These are phyloP conservation scores for Eupithecia centaureata DNA, from an alignment of 2,888 invertebrate species.

Conservation along the genomic window DNA sequence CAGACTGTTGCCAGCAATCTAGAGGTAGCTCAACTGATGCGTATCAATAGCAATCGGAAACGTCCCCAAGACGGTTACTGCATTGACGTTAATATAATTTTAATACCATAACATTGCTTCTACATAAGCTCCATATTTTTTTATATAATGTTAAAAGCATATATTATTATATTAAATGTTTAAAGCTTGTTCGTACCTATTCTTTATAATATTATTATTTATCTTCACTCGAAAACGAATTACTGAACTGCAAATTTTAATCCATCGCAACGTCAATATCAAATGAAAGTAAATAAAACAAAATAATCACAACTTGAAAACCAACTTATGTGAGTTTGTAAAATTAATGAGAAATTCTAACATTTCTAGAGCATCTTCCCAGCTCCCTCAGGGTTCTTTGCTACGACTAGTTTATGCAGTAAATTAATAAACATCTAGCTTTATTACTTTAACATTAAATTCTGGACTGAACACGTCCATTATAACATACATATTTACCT, in stretches of 20 bases:
- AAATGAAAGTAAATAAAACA: not conserved
- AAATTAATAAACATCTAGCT: constrained; percentile 10
- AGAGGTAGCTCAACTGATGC: too few species aligned
- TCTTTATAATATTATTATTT: too few species aligned
- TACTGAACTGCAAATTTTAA: not conserved
- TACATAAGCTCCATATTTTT: too few species aligned
- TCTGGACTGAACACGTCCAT: not conserved
- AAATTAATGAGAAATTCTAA: constrained; percentile 17
- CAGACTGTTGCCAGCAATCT: too few species aligned
- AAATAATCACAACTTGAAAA: not conserved
- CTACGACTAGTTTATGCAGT: constrained; percentile 5
- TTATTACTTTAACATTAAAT: constrained; percentile 8
- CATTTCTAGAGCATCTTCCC: constrained; percentile 11
- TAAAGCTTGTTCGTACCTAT: too few species aligned
- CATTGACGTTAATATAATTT: too few species aligned
- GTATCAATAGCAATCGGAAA: too few species aligned
- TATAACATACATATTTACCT: not conserved
- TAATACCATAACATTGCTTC: too few species aligned
- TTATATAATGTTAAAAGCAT: too few species aligned
- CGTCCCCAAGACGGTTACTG: too few species aligned
- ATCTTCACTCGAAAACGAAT: too few species aligned
- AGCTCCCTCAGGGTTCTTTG: constrained; percentile 3
- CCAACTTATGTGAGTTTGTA: not conserved
- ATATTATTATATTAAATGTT: too few species aligned
- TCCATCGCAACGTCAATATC: not conserved